Evolutionary conservation across 1,140 invertebrate species (phyloP).

Genomic region (Antheraea pernyi): DNA sequence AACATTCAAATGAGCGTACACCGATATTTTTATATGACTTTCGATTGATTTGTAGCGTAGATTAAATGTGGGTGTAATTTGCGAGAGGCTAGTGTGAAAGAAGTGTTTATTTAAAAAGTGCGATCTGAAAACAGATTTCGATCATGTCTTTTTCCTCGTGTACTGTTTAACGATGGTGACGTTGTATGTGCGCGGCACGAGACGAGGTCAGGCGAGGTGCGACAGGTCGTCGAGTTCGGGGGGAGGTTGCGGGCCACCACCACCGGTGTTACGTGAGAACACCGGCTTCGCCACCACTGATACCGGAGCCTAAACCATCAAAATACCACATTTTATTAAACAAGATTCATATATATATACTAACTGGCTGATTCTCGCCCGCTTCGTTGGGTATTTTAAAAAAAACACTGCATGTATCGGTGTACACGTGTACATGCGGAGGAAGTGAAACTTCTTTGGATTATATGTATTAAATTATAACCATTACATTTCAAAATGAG

Average conservation of each 20-base stretch:
- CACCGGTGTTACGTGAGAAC: conserved; percentile 56
- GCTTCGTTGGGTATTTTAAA: no score
- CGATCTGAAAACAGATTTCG: conserved; percentile 1
- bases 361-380: no score
- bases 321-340: background rate
- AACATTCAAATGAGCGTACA: no score
- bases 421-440: no score
- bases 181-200: conserved; percentile 31
- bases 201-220: conserved; percentile 71
- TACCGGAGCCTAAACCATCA: conserved; percentile 58
- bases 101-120: background rate
- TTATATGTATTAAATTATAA: no score
- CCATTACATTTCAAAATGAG: no score
- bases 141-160: conserved; percentile 27
- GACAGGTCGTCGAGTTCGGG: conserved; percentile 79
- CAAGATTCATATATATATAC: no score
- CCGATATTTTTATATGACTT: no score
- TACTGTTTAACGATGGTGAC: conserved; percentile 36
- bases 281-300: conserved; percentile 76
- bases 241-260: conserved; percentile 52
- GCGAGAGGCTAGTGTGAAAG: conserved; percentile 7
- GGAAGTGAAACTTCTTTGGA: no score
- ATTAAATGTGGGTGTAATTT: no score
- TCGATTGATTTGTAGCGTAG: no score
- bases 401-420: no score